phyloP scores from a whole-genome alignment of 2,113 vertebrate species.

The Bettongia penicillata region DNA sequence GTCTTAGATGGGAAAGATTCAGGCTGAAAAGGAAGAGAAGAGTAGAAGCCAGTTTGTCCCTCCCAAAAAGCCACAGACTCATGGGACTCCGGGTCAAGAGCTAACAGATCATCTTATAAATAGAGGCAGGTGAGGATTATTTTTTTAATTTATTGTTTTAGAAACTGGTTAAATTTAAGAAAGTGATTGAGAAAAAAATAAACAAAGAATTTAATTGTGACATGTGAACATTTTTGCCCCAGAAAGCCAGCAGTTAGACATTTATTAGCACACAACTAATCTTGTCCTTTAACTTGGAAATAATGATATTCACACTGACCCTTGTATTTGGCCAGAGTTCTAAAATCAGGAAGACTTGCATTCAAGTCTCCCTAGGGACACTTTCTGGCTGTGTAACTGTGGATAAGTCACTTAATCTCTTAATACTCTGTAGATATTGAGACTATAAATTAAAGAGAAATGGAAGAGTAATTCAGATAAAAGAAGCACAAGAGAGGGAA shows the following conservation, averaged over 20 bases:
- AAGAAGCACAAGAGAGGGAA: neutral
- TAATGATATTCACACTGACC: neutral
- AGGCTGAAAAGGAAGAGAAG: neutral
- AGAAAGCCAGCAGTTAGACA: neutral
- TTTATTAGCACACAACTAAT: neutral
- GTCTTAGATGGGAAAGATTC: neutral
- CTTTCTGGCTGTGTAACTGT: neutral
- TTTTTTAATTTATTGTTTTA: neutral
- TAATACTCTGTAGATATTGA: neutral
- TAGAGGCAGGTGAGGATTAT: neutral
- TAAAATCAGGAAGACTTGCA: neutral
- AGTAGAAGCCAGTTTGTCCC: neutral
- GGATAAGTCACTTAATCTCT: neutral
- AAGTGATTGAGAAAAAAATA: neutral
- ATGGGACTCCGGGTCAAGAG: neutral
- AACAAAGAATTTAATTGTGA: neutral
- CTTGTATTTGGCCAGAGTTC: neutral
- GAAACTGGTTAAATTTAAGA: neutral
- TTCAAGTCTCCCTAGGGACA: neutral
- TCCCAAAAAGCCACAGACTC: neutral
- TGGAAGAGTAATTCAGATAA: neutral
- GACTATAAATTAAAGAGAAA: neutral
- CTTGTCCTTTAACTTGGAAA: neutral
- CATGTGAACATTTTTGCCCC: neutral
- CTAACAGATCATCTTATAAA: neutral